Conservation (phyloP, 2,888 invertebrate genomes). For the Scaptomyza parva region DNA sequence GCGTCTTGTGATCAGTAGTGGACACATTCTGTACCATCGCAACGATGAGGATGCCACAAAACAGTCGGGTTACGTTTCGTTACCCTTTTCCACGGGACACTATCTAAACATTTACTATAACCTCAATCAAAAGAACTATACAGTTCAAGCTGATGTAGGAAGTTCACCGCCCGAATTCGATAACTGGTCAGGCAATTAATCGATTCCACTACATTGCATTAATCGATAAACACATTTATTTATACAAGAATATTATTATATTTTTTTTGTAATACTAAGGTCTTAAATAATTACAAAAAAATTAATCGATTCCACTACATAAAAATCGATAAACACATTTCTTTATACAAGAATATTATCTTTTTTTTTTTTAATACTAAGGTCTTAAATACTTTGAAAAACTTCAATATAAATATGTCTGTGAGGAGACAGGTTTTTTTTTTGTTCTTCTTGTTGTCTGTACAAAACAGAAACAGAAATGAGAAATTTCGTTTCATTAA, state of each 20-base stretch:
- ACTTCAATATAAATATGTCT: no score
- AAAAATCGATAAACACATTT: not conserved
- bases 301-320: no score
- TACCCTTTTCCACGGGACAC: slow-evolving; percentile 59
- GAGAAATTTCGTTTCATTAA: slow-evolving; percentile 41
- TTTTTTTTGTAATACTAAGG: not conserved
- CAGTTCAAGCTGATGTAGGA: slow-evolving; percentile 77
- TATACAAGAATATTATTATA: not conserved
- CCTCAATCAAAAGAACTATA: slow-evolving; percentile 72
- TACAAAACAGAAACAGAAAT: no score
- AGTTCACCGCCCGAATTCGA: slow-evolving; percentile 63
- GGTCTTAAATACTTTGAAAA: not conserved
- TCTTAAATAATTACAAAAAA: not conserved
- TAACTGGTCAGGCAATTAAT: not conserved
- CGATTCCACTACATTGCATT: not conserved
- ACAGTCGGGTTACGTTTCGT: slow-evolving; percentile 60
- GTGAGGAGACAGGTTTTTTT: no score
- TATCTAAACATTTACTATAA: slow-evolving; percentile 73
- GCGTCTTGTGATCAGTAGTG: slow-evolving; percentile 70
- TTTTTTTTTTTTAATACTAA: not conserved
- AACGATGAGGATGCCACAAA: slow-evolving; percentile 38
- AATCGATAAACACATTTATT: not conserved
- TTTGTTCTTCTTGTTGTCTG: not conserved
- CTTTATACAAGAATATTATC: not conserved
- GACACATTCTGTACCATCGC: slow-evolving; percentile 69